Evolutionary conservation across 37 sponge, comb jelly and placozoan species (phyloP).

Genomic region (Axinella damicornis): DNA sequence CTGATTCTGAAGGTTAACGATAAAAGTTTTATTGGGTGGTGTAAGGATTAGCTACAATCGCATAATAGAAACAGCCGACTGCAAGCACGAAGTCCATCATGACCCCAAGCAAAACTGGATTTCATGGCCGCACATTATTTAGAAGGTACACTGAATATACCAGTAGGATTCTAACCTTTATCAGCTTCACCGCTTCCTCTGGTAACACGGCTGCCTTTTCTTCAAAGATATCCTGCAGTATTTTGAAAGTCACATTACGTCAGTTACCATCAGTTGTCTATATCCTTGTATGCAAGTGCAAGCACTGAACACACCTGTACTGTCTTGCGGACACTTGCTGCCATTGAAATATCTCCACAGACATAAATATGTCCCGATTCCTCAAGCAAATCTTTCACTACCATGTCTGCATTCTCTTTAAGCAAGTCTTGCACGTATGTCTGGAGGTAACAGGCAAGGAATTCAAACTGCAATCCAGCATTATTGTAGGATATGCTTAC

Average conservation of each 20-base stretch:
- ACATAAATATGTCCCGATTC: conserved; percentile 90
- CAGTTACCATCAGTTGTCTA: no score
- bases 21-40: no score
- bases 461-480: not conserved
- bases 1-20: no score
- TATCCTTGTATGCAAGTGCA: not conserved
- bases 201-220: conserved; percentile 82
- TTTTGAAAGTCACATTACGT: no score
- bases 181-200: conserved; percentile 58
- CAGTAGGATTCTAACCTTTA: no score
- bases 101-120: no score
- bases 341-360: conserved; percentile 95
- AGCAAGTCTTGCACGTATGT: conserved; percentile 84
- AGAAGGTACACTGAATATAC: no score
- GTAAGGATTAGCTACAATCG: no score
- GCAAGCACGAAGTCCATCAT: no score
- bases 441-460: no score
- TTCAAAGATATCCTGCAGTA: conserved; percentile 59
- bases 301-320: conserved; percentile 41
- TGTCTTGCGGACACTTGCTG: conserved; percentile 71
- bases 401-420: conserved; percentile 77
- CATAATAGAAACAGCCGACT: no score
- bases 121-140: no score
- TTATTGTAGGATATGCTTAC: conserved; percentile 1
- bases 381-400: conserved; percentile 66